Evolutionary conservation across 2,113 vertebrate genomes (phyloP), one percentile per base, ranked within the genome.

Genomic region (Rhadina sibilatrix): DNA sequence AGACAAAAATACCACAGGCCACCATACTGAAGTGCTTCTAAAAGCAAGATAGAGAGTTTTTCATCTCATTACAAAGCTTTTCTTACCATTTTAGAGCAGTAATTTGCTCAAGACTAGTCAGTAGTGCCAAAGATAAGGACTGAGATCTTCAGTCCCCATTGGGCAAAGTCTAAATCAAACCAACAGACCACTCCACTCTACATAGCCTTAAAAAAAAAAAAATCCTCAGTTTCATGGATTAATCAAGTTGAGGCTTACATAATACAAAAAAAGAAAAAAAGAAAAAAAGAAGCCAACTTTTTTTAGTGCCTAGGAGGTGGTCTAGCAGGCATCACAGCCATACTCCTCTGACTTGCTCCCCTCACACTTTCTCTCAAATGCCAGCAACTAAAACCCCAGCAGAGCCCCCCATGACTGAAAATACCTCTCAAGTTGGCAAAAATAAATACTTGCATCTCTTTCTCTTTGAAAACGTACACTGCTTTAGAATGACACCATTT

Each of bases 401-500:
- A n/a, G 5, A 94, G 91, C 35, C 82, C 87, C 75, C 78, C 5
- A 0, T 3, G 35, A 74, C 82, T 46, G 75, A 90, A 95, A 96
- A 96, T 49, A 83, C 93, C 53, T 69, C 54, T 44, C 69, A 40
- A 40, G 49, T 5, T 18, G 4, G 27, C 87, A 69, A 93, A 96
- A 96, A 94, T 87, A 87, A 92, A 79, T 12, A 82, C 53, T 81
- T 76, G 83, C 89, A 87, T 89, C 52, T 84, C 82, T 0, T 94
- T 65, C 70, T 33, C 91, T 90, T 57, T 74, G 78, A 74, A 90
- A 97, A 76, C 4, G 18, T 42, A 64, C 64, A 1, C 54, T 28
- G 27, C 83, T 82, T 89, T 85, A 80, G 90, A 91, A 87, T n/a
- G 4, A n/a, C 91, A 76, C 95, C 95, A 95, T 87, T 95, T 97